A percentile compares a stretch with the other conserved stretches of the same genome.
These are phyloP conservation scores for Bos javanicus DNA, from an alignment of 2,113 vertebrate species.

Conservation along the genomic window DNA sequence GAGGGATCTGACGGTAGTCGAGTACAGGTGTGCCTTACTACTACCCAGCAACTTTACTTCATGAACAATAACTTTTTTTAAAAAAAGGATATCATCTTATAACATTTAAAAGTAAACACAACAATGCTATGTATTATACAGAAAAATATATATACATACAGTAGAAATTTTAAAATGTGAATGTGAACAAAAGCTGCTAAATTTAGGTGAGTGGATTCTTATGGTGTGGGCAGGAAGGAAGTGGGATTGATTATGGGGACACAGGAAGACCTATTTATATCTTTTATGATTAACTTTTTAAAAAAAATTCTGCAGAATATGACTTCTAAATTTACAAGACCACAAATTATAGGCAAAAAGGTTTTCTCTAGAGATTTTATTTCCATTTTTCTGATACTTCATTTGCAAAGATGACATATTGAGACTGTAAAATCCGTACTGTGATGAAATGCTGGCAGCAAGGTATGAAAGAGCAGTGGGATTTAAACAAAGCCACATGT, in stretches of 20 bases:
- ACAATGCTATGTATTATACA: not conserved
- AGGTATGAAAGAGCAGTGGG: not conserved
- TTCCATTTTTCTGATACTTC: not conserved
- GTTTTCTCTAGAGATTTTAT: not conserved
- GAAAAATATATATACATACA: not conserved
- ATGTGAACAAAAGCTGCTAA: not conserved
- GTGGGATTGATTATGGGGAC: not conserved
- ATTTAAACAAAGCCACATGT: rapidly evolving
- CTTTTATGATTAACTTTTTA: not conserved
- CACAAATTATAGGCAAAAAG: not conserved
- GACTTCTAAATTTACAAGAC: not conserved
- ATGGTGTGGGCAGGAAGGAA: not conserved
- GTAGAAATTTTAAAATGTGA: not conserved
- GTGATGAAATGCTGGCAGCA: not conserved
- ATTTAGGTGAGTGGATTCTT: not conserved
- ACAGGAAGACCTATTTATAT: not conserved
- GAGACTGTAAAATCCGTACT: not conserved
- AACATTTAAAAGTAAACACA: not conserved
- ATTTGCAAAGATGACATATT: not conserved
- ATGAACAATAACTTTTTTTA: not conserved
- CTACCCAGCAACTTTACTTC: not conserved
- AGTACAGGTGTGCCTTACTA: no score
- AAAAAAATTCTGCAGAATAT: not conserved
- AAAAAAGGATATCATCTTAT: not conserved
- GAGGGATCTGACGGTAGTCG: not conserved